A percentile compares a stretch with the other conserved stretches of the same genome.
phyloP scores from a whole-genome alignment of 2,797 vertebrate genomes.

The Sebastes itinus region DNA sequence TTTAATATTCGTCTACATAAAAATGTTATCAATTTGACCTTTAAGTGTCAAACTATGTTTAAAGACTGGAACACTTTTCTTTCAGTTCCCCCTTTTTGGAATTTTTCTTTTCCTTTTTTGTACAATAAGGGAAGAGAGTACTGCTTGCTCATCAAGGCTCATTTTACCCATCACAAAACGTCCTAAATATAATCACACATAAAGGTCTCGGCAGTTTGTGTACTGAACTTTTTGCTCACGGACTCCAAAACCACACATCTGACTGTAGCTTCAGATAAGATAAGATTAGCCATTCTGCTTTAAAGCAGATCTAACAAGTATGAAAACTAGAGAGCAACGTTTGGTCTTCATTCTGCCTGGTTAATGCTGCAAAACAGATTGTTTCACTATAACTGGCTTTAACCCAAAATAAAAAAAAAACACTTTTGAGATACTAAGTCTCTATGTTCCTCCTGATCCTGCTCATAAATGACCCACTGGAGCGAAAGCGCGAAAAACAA shows the following conservation, averaged over 20 bases:
- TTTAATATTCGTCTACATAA: no score
- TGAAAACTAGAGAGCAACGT: not conserved
- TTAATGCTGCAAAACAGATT: slow-evolving; percentile 28
- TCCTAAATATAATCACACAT: not conserved
- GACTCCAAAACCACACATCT: not conserved
- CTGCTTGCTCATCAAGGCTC: not conserved
- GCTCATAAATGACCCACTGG: slow-evolving; percentile 56
- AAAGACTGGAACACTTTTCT: not conserved
- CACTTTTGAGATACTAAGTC: not conserved
- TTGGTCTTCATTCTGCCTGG: not conserved
- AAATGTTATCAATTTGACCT: not conserved
- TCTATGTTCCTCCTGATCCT: slow-evolving; percentile 39
- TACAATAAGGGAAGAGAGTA: not conserved
- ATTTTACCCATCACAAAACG: not conserved
- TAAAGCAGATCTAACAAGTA: not conserved
- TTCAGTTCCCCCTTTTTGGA: slow-evolving; percentile 8
- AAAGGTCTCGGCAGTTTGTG: not conserved
- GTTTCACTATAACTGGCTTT: slow-evolving; percentile 23
- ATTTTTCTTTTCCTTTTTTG: not conserved
- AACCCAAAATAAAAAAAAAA: slow-evolving; percentile 2
- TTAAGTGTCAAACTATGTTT: not conserved
- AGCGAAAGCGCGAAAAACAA: slow-evolving; percentile 50
- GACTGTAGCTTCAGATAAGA: not conserved
- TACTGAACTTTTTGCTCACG: not conserved
- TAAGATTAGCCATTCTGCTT: not conserved